phyloP scores from a whole-genome alignment of 2,113 vertebrate species.

The Ceyx cyanopectus region DNA sequence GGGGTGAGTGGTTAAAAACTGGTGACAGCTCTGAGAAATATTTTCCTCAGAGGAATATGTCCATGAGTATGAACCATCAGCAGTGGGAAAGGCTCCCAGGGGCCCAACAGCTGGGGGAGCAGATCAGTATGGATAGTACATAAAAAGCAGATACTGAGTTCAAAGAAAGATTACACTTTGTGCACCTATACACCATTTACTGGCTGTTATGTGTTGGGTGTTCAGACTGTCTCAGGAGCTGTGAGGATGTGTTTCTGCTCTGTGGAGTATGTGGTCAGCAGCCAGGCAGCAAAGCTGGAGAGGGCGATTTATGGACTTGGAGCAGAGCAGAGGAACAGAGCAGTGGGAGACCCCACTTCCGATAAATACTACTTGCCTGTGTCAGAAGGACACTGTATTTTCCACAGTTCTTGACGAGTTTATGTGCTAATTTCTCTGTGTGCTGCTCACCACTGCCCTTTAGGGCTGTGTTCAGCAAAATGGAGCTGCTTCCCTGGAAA shows the following conservation, averaged over 20 bases:
- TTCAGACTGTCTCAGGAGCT: not conserved
- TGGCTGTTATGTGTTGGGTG: not conserved
- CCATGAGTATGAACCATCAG: not conserved
- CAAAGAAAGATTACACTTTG: not conserved
- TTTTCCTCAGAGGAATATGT: not conserved
- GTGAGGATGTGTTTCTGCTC: not conserved
- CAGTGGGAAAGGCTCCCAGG: not conserved
- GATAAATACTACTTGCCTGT: not conserved
- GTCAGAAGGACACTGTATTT: not conserved
- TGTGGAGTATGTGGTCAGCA: not conserved
- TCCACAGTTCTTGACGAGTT: not conserved
- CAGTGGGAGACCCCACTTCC: fast-evolving
- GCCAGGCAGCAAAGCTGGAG: not conserved
- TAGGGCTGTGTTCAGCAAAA: not conserved
- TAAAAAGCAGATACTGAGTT: not conserved
- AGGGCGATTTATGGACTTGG: fast-evolving
- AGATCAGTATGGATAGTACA: not conserved
- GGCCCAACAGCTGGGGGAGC: not conserved
- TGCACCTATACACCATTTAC: not conserved
- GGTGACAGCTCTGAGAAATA: not conserved
- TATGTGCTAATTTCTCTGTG: not conserved
- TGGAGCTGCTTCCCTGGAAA: fast-evolving
- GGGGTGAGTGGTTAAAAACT: not conserved
- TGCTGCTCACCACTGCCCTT: not conserved
- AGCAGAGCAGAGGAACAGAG: not conserved